A percentile compares a stretch with the other conserved stretches of the same genome.
Conservation (phyloP, 2,113 vertebrate genomes). For the Rhinoptilus africanus region DNA sequence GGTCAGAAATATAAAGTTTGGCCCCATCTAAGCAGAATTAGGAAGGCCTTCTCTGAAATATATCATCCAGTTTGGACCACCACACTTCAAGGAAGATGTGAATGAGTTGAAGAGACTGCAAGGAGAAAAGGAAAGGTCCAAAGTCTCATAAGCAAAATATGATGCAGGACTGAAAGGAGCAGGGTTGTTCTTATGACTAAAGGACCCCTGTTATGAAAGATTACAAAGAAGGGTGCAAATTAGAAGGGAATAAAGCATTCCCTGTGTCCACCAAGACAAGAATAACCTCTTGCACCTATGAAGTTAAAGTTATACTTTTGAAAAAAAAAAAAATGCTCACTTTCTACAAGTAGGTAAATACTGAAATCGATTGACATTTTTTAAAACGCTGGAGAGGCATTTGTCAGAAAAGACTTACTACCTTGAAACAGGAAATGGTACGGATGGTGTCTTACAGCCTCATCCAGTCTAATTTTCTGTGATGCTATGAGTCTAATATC, state of each 20-base stretch:
- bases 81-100: background rate
- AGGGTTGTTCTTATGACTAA: background rate
- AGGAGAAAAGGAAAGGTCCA: background rate
- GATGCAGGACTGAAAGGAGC: background rate
- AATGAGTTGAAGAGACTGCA: background rate
- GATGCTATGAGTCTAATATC: accelerated
- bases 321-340: background rate
- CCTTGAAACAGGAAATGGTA: background rate
- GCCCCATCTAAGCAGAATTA: background rate
- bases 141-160: background rate
- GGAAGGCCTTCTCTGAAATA: background rate
- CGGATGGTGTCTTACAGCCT: background rate
- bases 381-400: background rate
- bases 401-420: background rate
- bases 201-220: background rate
- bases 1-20: background rate
- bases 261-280: background rate
- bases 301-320: background rate
- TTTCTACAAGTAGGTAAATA: background rate
- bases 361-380: background rate
- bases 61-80: background rate
- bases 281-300: background rate
- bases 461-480: background rate
- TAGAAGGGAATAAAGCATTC: background rate
- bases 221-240: background rate